Evolutionary conservation across 2,797 vertebrate genomes (phyloP).

Genomic region (Dipus sagitta): DNA sequence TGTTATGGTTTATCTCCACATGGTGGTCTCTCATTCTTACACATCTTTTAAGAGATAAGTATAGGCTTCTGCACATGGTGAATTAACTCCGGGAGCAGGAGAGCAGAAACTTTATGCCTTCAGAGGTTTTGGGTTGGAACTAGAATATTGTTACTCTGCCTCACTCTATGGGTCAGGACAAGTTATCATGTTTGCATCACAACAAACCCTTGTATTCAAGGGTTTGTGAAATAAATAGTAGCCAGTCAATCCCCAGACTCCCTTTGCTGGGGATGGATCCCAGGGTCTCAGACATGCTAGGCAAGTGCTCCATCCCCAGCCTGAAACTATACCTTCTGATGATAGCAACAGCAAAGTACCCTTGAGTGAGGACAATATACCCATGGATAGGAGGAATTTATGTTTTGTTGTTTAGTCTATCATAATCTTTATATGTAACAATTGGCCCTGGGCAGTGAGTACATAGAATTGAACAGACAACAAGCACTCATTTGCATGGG

Average conservation of each 20-base stretch:
- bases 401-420: not conserved
- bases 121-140: not conserved
- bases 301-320: not conserved
- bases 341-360: not conserved
- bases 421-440: not conserved
- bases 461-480: not conserved
- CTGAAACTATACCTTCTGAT: not conserved
- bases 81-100: not conserved
- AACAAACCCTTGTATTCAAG: not conserved
- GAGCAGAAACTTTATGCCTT: not conserved
- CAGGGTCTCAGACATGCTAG: not conserved
- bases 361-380: not conserved
- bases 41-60: not conserved
- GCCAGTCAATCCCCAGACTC: too few relatives aligned
- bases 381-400: not conserved
- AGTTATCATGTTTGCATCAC: not conserved
- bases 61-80: not conserved
- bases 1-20: not conserved
- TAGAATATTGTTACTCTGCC: not conserved
- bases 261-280: not conserved
- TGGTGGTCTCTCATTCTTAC: not conserved
- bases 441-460: not conserved
- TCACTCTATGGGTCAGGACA: not conserved
- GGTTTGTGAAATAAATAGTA: not conserved
- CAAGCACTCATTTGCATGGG: not conserved